A percentile compares a stretch with the other conserved stretches of the same genome.
Conservation (phyloP, 2,888 invertebrate species). For the Sinhomidia bicolor region DNA sequence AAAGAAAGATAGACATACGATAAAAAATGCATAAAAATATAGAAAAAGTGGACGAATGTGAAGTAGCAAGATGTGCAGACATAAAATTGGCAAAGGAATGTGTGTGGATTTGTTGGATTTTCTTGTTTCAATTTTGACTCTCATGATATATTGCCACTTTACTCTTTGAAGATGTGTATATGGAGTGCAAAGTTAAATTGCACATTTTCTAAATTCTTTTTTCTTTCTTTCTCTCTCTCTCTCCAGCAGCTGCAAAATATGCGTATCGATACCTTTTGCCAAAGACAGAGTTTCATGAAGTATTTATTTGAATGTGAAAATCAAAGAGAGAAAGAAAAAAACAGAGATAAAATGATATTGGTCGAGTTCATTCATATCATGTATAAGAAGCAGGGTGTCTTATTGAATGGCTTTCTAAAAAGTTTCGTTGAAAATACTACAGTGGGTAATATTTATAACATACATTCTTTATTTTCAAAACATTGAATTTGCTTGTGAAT, state of each 20-base stretch:
- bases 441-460: too few relatives aligned
- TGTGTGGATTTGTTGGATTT: constrained; percentile 51
- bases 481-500: too few relatives aligned
- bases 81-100: constrained; percentile 52
- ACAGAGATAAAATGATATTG: not conserved
- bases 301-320: constrained; percentile 16
- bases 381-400: too few relatives aligned
- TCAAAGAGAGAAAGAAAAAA: constrained; percentile 12
- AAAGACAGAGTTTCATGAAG: not conserved
- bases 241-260: too few relatives aligned
- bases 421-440: too few relatives aligned
- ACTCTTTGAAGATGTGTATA: constrained; percentile 9
- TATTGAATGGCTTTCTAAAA: too few relatives aligned
- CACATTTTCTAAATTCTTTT: not conserved
- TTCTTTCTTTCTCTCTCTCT: too few relatives aligned
- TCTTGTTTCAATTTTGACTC: constrained; percentile 26
- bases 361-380: too few relatives aligned
- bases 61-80: constrained; percentile 15
- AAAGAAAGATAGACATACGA: not conserved
- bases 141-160: constrained; percentile 34
- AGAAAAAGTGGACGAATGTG: not conserved
- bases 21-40: constrained; percentile 29
- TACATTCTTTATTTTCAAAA: too few relatives aligned
- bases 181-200: constrained; percentile 6
- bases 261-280: not conserved